Conservation (phyloP, 2,113 vertebrate species). For the Psilopsiagon aurifrons region DNA sequence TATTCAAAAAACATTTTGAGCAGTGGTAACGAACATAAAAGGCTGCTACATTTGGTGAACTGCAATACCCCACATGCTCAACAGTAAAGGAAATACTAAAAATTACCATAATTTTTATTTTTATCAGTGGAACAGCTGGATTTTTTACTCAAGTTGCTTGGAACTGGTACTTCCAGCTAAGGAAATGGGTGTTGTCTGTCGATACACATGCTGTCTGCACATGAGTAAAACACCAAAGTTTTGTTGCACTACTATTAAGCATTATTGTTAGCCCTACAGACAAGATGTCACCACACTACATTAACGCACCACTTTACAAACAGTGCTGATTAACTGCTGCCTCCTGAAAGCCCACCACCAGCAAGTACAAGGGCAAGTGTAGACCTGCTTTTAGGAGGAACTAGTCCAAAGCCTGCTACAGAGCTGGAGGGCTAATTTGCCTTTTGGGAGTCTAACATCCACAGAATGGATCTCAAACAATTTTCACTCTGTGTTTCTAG, state of each 20-base stretch:
- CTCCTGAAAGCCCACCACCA: not conserved
- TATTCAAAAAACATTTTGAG: not conserved
- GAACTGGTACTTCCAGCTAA: not conserved
- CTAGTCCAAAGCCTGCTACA: not conserved
- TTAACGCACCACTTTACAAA: not conserved
- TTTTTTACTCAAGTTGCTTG: not conserved
- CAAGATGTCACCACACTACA: not conserved
- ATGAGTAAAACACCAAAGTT: not conserved
- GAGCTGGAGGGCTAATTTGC: not conserved
- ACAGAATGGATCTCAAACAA: not conserved
- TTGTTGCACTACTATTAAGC: not conserved
- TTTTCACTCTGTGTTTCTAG: not conserved
- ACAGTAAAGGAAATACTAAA: not conserved
- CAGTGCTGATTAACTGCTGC: not conserved
- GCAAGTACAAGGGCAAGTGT: not conserved
- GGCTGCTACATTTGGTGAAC: not conserved
- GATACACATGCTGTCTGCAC: rapidly evolving
- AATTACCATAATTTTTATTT: not conserved
- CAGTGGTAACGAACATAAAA: not conserved
- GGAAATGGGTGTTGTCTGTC: not conserved
- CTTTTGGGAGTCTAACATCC: not conserved
- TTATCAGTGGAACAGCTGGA: not conserved
- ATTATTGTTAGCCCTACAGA: not conserved
- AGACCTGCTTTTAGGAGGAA: not conserved
- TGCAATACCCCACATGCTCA: not conserved